Evolutionary conservation across 2,113 vertebrate species (phyloP), one percentile per base, ranked within the genome.

Genomic region (Otis tarda): DNA sequence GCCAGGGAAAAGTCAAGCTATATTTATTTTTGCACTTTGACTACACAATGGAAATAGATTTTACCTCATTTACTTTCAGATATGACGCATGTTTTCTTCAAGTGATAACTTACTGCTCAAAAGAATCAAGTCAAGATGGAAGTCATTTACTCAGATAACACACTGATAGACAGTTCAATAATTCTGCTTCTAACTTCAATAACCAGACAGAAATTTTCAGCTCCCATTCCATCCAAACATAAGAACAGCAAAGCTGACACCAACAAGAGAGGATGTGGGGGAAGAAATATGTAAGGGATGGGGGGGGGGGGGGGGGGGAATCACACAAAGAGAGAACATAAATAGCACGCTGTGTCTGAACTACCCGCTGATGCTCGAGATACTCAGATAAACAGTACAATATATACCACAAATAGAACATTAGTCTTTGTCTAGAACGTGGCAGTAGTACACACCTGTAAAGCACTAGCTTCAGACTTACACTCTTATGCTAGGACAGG

Each of bases 271-370:
- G 14, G 24, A 11, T 19, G 7, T 3, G 2, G 2, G 18, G 7
- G 3, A 63, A 76, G 37, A 61, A 7, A 9, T 22, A 19, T 65
- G 14, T 31, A 52, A 56, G 10, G 10, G 5, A 28, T 4, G 20
- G 12, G 23, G 0, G 14, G 1, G 10, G 10, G 5, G 25, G 4
- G 20, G 12, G 23, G 0, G 14, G 1, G 0, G 1, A 9, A 7
- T 37, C 2, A 37, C 28, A 67, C 12, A 67, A 14, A 22, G 5
- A 57, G 5, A 55, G 20, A 74, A 87, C 10, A 63, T 12, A 31
- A 2, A 13, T 2, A 53, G 9, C 18, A 22, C 13, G 7, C 20
- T 16, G 14, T n/a, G 9, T 24, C 35, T 73, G 45, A 33, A 22
- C 28, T n/a, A 55, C 6, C 22, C 12, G 41, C 9, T 10, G 10